phyloP scores from a whole-genome alignment of 2,888 invertebrate species.

The Microchrysa polita region DNA sequence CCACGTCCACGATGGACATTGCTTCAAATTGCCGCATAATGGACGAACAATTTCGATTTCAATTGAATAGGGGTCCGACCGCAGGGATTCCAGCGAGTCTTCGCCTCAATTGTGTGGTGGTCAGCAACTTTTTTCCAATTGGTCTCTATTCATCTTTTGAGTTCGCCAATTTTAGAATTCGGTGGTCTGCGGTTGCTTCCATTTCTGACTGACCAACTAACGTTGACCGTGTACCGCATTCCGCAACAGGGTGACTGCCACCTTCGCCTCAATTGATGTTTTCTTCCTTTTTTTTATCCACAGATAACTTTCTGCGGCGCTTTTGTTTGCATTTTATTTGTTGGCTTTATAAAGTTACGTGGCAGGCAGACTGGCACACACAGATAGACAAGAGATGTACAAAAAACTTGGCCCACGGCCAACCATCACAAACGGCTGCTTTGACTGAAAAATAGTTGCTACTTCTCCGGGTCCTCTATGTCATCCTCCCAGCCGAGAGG shows the following conservation, averaged over 20 bases:
- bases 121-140: background rate
- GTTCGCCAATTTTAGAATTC: no score
- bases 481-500: background rate
- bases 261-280: background rate
- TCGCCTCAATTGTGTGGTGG: background rate
- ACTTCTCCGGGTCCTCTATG: background rate
- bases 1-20: background rate
- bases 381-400: background rate
- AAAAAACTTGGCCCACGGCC: constrained; percentile 27
- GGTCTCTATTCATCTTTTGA: no score
- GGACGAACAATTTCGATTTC: constrained; percentile 18
- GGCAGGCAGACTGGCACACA: background rate
- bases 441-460: background rate
- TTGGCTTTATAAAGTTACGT: background rate
- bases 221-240: constrained; percentile 6
- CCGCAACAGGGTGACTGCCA: constrained; percentile 15
- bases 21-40: background rate
- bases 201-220: no score
- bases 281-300: background rate
- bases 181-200: no score
- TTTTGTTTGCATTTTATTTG: constrained; percentile 6
- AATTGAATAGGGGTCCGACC: background rate
- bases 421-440: background rate
- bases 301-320: background rate
- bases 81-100: background rate